Evolutionary conservation across 2,113 vertebrate genomes (phyloP).

Genomic region (Eclectus roratus): DNA sequence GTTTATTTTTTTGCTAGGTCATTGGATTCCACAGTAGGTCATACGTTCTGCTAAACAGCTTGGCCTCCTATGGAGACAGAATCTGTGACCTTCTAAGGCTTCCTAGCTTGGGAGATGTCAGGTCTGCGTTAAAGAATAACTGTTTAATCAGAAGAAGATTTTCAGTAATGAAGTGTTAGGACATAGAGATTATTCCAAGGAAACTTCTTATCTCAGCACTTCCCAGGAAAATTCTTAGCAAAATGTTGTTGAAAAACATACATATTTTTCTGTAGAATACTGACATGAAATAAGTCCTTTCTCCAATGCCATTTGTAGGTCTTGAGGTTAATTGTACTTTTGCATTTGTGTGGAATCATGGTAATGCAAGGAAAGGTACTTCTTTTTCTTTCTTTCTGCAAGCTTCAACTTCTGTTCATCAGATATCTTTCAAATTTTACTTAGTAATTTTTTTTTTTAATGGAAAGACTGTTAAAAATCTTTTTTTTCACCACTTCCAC

Average conservation of each 20-base stretch:
- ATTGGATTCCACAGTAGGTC: conserved; percentile 32
- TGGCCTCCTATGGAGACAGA: conserved; percentile 31
- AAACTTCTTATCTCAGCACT: background rate
- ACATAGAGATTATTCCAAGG: background rate
- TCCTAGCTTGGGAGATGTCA: background rate
- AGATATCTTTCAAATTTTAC: background rate
- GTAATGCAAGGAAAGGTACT: background rate
- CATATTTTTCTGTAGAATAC: background rate
- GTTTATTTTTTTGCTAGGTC: conserved; percentile 31
- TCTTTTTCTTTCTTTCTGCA: background rate
- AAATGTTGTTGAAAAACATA: background rate
- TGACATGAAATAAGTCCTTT: background rate
- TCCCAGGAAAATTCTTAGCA: background rate
- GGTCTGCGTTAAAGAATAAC: background rate
- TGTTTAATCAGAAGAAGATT: conserved; percentile 30
- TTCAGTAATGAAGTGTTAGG: background rate
- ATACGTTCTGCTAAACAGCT: conserved; percentile 44
- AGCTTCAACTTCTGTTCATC: background rate
- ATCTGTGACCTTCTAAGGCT: conserved; percentile 36
- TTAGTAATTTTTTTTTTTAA: background rate
- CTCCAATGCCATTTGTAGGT: background rate
- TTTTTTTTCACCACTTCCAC: background rate
- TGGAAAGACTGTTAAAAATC: background rate
- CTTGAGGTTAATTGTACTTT: background rate
- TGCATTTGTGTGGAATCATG: background rate